Conservation (phyloP, 2,888 invertebrate genomes). For the Eilema griseolum region DNA sequence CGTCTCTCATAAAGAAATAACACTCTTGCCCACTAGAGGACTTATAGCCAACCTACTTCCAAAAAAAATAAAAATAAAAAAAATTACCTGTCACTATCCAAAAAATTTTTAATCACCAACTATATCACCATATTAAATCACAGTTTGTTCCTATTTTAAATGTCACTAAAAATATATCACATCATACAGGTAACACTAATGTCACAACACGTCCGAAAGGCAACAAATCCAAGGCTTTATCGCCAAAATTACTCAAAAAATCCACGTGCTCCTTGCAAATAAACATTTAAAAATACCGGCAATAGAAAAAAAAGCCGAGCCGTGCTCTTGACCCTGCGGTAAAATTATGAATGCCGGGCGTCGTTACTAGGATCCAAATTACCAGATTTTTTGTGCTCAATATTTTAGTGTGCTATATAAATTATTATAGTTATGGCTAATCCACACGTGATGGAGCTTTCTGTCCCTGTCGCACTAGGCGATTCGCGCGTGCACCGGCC, state of each 20-base stretch:
- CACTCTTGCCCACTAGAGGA: conserved; percentile 47
- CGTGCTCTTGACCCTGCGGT: conserved; percentile 85
- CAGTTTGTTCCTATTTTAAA: conserved; percentile 84
- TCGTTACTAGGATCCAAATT: conserved; percentile 85
- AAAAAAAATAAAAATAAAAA: conserved; percentile 66
- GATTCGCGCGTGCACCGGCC: conserved; percentile 79
- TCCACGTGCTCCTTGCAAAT: conserved; percentile 79
- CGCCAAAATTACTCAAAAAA: conserved; percentile 82
- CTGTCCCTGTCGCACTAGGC: conserved; percentile 76
- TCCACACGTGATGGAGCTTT: conserved; percentile 78
- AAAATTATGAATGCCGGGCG: conserved; percentile 85
- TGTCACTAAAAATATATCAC: conserved; percentile 85
- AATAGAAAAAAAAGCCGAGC: conserved; percentile 73
- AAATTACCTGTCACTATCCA: conserved; percentile 79
- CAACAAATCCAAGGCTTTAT: conserved; percentile 81
- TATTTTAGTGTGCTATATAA: conserved; percentile 84
- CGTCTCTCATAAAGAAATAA: conserved; percentile 54
- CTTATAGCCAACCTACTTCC: conserved; percentile 62
- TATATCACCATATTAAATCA: conserved; percentile 86
- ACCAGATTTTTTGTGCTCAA: conserved; percentile 84
- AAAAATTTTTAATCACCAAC: conserved; percentile 78
- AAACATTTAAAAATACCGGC: conserved; percentile 81
- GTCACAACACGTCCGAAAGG: conserved; percentile 87
- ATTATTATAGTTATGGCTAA: conserved; percentile 74
- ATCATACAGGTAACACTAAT: conserved; percentile 84